Base-by-base conservation (phyloP, 1,140 invertebrate species). In the Leptestheria dahalacensis region DNA sequence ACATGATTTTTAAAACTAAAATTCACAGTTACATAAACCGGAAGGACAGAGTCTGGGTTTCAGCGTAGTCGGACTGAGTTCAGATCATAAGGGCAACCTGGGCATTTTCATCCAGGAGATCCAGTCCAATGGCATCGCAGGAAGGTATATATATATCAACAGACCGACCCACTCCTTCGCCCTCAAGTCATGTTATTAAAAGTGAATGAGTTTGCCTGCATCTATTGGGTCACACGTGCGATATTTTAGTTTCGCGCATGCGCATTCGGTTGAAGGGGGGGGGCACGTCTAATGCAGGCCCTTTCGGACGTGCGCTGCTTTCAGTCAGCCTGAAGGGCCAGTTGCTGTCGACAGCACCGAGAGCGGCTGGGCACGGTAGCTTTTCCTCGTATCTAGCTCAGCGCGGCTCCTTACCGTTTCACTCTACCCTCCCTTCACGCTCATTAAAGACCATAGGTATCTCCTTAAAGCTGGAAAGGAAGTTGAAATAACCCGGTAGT, bases 31-130 rank as follows among this genome's bases (percentile, higher is more conserved):
- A 20, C 80, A 76, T 65, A 86, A 86, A 68, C 79, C 82, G 2
- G 84, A 86, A 67, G 83, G 82, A 18, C 77, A 73, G 48, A 85
- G 81, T 62, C 71, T 87, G n/a, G 85, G 85, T 29, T 86, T 88
- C 69, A 85, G 82, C 68, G 84, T 87, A 3, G 83, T 86, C 59
- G 83, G 84, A 11, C 70, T 86, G 50, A 77, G 79, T 61, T 80
- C 75, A 63, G 82, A 85, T 66, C 76, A 81, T 63, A 75, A 79
- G 65, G 82, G 80, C n/a, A 82, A 86, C 66, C 72, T 84, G 23
- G 84, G 84, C 25, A 86, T 88, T 65, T 87, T 83, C 71, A 75
- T 88, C 15, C 82, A 86, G 71, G 82, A 85, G 66, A 85, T 88
- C 64, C 84, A 86, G 69, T 77, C 78, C 0, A 77, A 75, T 63